Evolutionary conservation across 2,797 vertebrate species (phyloP).

Genomic region (Diplodus puntazzo): DNA sequence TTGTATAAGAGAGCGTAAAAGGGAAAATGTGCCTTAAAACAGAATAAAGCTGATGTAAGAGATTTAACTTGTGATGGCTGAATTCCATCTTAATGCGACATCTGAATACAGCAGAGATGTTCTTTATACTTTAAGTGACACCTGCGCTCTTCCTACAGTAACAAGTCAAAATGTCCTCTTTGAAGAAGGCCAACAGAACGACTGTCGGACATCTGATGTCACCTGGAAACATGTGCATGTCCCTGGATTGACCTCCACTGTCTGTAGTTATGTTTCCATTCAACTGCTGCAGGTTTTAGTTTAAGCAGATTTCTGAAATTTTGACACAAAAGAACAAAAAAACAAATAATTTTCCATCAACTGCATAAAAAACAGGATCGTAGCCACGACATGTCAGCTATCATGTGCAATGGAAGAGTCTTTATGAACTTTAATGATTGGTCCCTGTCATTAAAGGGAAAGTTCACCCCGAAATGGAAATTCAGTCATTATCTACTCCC

Average conservation of each 20-base stretch:
- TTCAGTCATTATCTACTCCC: no score
- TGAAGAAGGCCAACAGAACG: neutral
- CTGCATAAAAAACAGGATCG: neutral
- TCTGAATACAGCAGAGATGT: neutral
- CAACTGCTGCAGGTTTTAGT: neutral
- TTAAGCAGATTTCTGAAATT: neutral
- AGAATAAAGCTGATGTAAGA: neutral
- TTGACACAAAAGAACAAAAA: neutral
- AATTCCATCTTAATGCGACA: neutral
- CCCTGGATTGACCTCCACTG: neutral
- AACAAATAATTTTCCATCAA: neutral
- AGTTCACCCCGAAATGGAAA: no score
- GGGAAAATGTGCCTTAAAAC: neutral
- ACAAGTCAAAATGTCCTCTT: neutral
- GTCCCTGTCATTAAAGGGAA: no score
- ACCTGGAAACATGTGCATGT: neutral
- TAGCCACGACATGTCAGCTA: no score
- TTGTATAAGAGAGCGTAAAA: neutral
- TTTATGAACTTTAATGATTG: no score
- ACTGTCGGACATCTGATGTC: neutral
- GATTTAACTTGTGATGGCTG: neutral
- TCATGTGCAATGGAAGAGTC: no score
- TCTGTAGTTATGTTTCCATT: neutral
- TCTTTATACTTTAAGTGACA: no score
- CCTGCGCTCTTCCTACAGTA: no score